Conservation (phyloP, 2,797 vertebrate species). For the Sebastes oblongus region DNA sequence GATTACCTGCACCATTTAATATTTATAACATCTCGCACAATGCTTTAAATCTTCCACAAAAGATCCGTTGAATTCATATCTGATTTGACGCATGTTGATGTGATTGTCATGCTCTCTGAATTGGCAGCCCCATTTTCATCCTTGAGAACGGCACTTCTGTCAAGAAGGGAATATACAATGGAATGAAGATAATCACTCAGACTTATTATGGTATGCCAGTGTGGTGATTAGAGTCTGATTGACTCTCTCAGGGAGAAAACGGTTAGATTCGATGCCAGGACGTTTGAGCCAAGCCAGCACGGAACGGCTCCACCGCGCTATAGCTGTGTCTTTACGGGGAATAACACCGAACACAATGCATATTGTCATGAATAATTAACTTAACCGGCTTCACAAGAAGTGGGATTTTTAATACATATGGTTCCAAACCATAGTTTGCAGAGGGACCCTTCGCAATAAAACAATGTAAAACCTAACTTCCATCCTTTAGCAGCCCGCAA, state of each 20-base stretch:
- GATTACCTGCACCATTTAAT: slow-evolving; percentile 52
- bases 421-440: slow-evolving; percentile 14
- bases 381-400: slow-evolving; percentile 25
- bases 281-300: slow-evolving; percentile 18
- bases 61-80: slow-evolving; percentile 40
- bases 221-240: slow-evolving; percentile 63
- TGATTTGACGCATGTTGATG: slow-evolving; percentile 38
- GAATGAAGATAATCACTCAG: slow-evolving; percentile 52
- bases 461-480: slow-evolving; percentile 42
- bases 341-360: slow-evolving; percentile 44
- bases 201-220: slow-evolving; percentile 55
- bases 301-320: not conserved
- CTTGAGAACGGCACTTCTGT: slow-evolving; percentile 44
- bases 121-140: slow-evolving; percentile 33
- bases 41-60: slow-evolving; percentile 38
- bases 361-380: slow-evolving; percentile 62
- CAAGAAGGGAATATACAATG: slow-evolving; percentile 36
- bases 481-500: slow-evolving; percentile 31
- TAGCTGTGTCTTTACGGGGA: slow-evolving; percentile 21
- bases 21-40: slow-evolving; percentile 19
- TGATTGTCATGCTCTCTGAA: slow-evolving; percentile 48
- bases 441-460: slow-evolving; percentile 29
- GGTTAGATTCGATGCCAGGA: slow-evolving; percentile 20
- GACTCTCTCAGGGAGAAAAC: slow-evolving; percentile 33
- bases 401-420: slow-evolving; percentile 35